phyloP scores from a whole-genome alignment of 2,797 vertebrate species.

The Triplophysa yarkandensis region DNA sequence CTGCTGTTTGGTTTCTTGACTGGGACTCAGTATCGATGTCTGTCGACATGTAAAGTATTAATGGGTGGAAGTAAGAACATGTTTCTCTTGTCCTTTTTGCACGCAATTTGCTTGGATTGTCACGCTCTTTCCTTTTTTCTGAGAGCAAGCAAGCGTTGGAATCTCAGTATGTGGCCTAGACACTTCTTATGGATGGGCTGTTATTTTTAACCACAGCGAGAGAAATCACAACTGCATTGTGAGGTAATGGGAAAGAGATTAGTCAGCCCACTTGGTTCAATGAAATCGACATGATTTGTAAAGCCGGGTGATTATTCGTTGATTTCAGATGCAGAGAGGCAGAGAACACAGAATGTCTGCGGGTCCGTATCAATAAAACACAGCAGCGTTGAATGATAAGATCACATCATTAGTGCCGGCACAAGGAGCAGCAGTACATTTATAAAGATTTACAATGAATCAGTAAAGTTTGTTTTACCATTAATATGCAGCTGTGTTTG shows the following conservation, averaged over 20 bases:
- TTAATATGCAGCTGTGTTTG: background rate
- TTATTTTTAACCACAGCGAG: conserved; percentile 36
- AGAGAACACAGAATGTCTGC: conserved; percentile 9
- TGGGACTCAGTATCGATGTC: background rate
- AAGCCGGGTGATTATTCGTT: conserved; percentile 24
- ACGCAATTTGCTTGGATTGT: conserved; percentile 23
- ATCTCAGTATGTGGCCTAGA: conserved; percentile 9
- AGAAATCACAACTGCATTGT: conserved; percentile 29
- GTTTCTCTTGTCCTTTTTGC: background rate
- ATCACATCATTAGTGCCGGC: conserved; percentile 28
- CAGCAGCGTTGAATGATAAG: conserved; percentile 19
- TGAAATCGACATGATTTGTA: conserved; percentile 42
- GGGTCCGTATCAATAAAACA: conserved; percentile 16
- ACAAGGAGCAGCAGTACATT: conserved; percentile 5
- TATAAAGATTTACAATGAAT: background rate
- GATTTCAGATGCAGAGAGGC: conserved; percentile 33
- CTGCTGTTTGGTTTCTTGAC: conserved; percentile 6
- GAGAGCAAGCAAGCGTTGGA: background rate
- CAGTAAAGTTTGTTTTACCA: conserved; percentile 15
- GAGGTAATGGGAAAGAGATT: conserved; percentile 38
- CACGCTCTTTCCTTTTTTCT: conserved; percentile 1
- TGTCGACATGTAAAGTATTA: background rate
- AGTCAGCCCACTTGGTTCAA: conserved; percentile 31
- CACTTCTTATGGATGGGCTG: conserved; percentile 28
- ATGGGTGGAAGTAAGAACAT: background rate